Percentiles rank a stretch among this genome's conserved stretches.
Conservation (phyloP, 2,888 invertebrate species). For the Drosophila recens region DNA sequence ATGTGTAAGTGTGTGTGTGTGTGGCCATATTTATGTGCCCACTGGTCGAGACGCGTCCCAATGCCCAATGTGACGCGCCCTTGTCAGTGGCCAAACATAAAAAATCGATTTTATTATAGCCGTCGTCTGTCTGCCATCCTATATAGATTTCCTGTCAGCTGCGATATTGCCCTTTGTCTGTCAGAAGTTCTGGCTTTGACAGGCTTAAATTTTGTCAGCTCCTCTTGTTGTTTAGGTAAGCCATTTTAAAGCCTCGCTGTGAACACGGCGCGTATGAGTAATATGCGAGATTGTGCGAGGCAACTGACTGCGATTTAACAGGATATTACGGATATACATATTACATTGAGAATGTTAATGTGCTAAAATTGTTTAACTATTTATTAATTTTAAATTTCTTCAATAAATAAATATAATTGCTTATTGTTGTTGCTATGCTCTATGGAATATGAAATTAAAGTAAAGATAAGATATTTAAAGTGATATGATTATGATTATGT, state of each 20-base stretch:
- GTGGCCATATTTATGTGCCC: slow-evolving; percentile 68
- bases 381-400: not conserved
- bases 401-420: not conserved
- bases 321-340: not conserved
- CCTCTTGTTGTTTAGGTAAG: slow-evolving; percentile 31
- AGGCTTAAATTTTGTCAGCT: slow-evolving; percentile 57
- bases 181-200: slow-evolving; percentile 44
- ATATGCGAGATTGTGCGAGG: not conserved
- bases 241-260: slow-evolving; percentile 39
- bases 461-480: not conserved
- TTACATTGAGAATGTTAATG: not conserved
- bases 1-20: slow-evolving; percentile 26
- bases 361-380: not conserved
- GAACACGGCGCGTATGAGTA: slow-evolving; percentile 39
- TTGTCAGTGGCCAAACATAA: slow-evolving; percentile 73
- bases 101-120: slow-evolving; percentile 79
- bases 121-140: slow-evolving; percentile 51
- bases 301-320: not conserved
- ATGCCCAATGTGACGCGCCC: slow-evolving; percentile 64
- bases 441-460: not conserved
- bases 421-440: too few species aligned
- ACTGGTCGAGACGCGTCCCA: slow-evolving; percentile 61
- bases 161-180: slow-evolving; percentile 65
- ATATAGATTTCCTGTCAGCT: slow-evolving; percentile 77
- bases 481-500: too few species aligned